These are phyloP conservation scores for Dicrostonyx torquatus DNA, from an alignment of 2,797 vertebrate species.

Conservation along the genomic window DNA sequence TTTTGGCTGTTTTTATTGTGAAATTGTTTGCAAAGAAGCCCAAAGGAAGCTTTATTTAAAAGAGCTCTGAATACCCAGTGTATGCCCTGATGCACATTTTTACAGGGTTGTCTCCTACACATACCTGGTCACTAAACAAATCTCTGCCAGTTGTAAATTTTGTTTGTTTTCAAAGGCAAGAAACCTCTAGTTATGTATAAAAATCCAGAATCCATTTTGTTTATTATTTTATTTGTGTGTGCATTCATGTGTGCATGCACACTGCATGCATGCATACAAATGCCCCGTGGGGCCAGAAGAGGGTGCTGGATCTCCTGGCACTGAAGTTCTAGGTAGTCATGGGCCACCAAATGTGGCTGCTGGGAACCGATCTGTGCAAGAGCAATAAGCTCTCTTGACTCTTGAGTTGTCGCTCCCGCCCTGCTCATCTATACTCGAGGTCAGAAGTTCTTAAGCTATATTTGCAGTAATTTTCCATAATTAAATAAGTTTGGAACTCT, in stretches of 20 bases:
- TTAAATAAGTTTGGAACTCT: background rate
- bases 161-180: conserved; percentile 33
- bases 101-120: background rate
- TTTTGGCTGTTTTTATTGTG: background rate
- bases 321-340: background rate
- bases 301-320: background rate
- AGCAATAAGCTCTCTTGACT: background rate
- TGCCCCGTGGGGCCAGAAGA: background rate
- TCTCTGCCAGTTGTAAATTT: background rate
- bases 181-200: background rate
- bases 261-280: background rate
- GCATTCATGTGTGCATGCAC: background rate
- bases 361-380: background rate
- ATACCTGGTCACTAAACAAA: background rate
- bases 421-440: background rate
- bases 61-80: background rate
- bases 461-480: background rate
- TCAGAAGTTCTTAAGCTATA: conserved; percentile 17
- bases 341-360: background rate
- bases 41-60: background rate
- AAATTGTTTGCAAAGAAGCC: background rate
- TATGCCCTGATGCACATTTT: background rate
- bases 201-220: background rate
- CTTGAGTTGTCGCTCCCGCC: background rate
- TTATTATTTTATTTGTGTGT: background rate